phyloP scores from a whole-genome alignment of 2,797 vertebrate genomes.

The Huso huso region DNA sequence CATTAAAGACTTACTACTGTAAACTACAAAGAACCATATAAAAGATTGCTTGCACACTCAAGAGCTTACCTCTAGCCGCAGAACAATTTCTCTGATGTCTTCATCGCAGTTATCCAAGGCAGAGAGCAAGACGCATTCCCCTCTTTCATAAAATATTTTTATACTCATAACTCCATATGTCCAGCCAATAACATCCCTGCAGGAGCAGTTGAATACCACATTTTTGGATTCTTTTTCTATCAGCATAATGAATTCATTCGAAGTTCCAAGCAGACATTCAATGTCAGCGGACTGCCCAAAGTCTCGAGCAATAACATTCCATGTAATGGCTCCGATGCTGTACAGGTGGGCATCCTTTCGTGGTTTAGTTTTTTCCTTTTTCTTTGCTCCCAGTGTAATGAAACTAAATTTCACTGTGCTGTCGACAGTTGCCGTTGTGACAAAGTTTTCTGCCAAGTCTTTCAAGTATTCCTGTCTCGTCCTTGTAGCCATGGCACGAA shows the following conservation, averaged over 20 bases:
- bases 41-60: too few relatives aligned
- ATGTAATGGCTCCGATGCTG: conserved; percentile 84
- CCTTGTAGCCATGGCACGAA: conserved; percentile 91
- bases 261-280: conserved; percentile 85
- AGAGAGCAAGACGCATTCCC: conserved; percentile 87
- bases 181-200: conserved; percentile 95
- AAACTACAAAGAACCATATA: too few relatives aligned
- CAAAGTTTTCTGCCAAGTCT: conserved; percentile 94
- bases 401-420: conserved; percentile 92
- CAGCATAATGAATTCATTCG: conserved; percentile 91
- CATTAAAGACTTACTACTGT: too few relatives aligned
- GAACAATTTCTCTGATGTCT: conserved; percentile 85
- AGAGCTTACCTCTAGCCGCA: conserved; percentile 79
- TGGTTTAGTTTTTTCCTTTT: conserved; percentile 85
- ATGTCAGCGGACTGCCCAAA: conserved; percentile 82
- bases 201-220: conserved; percentile 95
- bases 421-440: conserved; percentile 84
- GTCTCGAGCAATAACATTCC: conserved; percentile 83
- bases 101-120: conserved; percentile 79
- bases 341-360: conserved; percentile 82
- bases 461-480: conserved; percentile 94
- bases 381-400: conserved; percentile 91
- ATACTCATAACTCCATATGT: conserved; percentile 86
- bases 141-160: conserved; percentile 92
- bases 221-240: conserved; percentile 90